Conservation (phyloP, 2,113 vertebrate genomes). For the Polyodon spathula region DNA sequence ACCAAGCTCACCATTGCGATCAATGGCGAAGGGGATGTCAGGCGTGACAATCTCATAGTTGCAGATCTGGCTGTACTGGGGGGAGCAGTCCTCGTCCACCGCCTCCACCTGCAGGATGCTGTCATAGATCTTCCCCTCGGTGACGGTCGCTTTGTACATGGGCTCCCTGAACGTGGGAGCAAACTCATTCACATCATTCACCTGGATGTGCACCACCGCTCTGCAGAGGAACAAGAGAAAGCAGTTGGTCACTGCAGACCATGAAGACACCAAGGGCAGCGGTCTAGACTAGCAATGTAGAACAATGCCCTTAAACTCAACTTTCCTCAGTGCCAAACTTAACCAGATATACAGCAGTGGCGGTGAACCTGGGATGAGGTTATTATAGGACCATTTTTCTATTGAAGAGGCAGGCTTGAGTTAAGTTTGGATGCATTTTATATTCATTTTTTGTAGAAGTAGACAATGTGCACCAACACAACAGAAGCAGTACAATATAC, state of each 20-base stretch:
- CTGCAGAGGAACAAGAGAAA: constrained; percentile 40
- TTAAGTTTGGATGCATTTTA: too few relatives aligned
- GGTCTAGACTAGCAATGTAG: background rate
- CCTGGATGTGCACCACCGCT: constrained; percentile 92
- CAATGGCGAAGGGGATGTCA: constrained; percentile 85
- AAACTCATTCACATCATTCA: constrained; percentile 93
- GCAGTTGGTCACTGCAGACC: background rate
- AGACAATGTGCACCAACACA: too few relatives aligned
- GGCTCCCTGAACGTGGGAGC: constrained; percentile 81
- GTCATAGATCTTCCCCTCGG: constrained; percentile 88
- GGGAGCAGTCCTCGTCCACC: constrained; percentile 86
- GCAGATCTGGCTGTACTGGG: constrained; percentile 95
- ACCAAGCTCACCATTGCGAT: constrained; percentile 84
- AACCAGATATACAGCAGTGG: too few relatives aligned
- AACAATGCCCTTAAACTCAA: background rate
- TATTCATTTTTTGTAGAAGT: too few relatives aligned
- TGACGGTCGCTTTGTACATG: constrained; percentile 71
- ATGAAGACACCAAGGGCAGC: background rate
- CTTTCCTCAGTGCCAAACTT: background rate
- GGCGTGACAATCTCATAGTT: constrained; percentile 85
- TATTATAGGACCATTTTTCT: too few relatives aligned
- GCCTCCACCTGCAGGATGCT: constrained; percentile 94
- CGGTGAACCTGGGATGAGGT: too few relatives aligned
- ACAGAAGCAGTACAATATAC: too few relatives aligned
- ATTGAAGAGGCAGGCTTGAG: too few relatives aligned